Conservation (phyloP, 2,888 invertebrate genomes). For the Megamerina dolium region DNA sequence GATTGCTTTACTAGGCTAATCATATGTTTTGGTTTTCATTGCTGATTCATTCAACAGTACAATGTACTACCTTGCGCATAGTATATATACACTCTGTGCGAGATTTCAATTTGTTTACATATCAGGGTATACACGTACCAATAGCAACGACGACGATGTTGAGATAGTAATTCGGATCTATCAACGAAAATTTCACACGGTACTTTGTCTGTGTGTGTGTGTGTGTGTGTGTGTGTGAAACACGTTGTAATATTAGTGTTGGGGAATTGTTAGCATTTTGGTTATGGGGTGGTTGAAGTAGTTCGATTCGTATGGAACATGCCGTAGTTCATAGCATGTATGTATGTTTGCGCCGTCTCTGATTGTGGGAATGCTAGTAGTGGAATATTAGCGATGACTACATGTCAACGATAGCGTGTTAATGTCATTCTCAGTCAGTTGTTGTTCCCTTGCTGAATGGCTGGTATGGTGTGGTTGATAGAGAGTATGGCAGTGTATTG, state of each 20-base stretch:
- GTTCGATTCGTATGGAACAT: too few relatives aligned
- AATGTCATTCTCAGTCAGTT: neutral
- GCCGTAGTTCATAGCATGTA: too few relatives aligned
- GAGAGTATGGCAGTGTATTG: too few relatives aligned
- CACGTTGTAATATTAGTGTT: neutral
- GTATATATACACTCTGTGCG: too few relatives aligned
- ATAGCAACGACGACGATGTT: conserved; percentile 5
- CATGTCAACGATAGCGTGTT: conserved; percentile 17
- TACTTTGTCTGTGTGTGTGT: neutral
- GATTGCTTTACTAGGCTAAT: conserved; percentile 41
- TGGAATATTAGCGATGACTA: conserved; percentile 18
- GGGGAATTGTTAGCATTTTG: neutral
- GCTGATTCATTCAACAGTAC: conserved; percentile 38
- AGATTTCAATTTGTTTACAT: too few relatives aligned
- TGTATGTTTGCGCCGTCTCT: too few relatives aligned
- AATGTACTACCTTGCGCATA: too few relatives aligned
- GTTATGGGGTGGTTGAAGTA: conserved; percentile 2
- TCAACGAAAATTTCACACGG: conserved; percentile 6
- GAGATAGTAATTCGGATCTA: too few relatives aligned
- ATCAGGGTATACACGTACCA: too few relatives aligned
- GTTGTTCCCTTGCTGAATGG: conserved; percentile 4
- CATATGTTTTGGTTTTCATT: conserved; percentile 43
- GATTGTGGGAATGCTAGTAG: too few relatives aligned
- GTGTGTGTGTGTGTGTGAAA: neutral
- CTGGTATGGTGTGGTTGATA: conserved; percentile 7